Conservation (phyloP, 2,888 invertebrate species). For the Agonopterix arenella region DNA sequence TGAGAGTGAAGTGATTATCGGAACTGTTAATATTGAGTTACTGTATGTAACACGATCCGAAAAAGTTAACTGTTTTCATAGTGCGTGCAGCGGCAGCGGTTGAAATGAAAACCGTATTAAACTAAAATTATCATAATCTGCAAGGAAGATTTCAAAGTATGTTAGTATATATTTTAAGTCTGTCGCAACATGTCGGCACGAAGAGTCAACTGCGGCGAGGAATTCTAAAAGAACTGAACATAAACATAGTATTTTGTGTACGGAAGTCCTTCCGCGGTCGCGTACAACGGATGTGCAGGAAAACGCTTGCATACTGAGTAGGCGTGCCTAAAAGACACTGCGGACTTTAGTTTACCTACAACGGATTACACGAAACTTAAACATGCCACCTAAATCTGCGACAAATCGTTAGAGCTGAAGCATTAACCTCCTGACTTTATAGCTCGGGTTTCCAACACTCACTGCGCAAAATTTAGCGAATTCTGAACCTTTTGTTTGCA, state of each 20-base stretch:
- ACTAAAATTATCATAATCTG: conserved; percentile 21
- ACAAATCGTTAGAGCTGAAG: conserved; percentile 51
- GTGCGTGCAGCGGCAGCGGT: neutral
- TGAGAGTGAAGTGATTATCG: too few species aligned
- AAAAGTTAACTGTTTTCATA: neutral
- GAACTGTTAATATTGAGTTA: too few species aligned
- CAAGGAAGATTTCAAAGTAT: conserved; percentile 41
- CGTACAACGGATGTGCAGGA: conserved; percentile 72
- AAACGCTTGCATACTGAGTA: conserved; percentile 76
- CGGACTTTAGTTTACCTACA: conserved; percentile 70
- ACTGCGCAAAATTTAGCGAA: conserved; percentile 29
- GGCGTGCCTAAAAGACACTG: conserved; percentile 75
- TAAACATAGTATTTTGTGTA: conserved; percentile 73
- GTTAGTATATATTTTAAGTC: conserved; percentile 56
- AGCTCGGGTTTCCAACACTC: conserved; percentile 30
- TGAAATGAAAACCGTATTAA: conserved; percentile 6
- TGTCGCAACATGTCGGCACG: conserved; percentile 64
- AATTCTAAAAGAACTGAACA: conserved; percentile 71
- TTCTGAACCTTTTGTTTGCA: conserved; percentile 19
- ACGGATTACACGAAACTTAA: conserved; percentile 70
- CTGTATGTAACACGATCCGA: neutral
- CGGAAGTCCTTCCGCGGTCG: conserved; percentile 71
- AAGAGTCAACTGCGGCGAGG: conserved; percentile 64
- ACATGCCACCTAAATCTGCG: conserved; percentile 67
- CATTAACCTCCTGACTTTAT: conserved; percentile 46